Conservation (phyloP, 1,140 invertebrate species). For the Drosophila tristis region DNA sequence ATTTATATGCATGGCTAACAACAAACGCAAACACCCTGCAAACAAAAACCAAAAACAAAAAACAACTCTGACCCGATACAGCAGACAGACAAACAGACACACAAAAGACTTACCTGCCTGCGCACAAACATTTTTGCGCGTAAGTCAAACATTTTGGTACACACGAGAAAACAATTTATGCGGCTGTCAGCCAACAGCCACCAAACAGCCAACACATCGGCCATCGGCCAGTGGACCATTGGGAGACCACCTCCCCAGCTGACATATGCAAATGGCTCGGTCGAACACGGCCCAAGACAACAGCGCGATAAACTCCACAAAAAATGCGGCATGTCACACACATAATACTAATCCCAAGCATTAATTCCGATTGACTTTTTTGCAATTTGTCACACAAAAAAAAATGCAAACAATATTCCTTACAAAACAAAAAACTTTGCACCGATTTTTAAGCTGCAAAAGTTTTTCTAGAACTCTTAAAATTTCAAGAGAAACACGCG, state of each 20-base stretch:
- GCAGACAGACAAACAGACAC: conserved; percentile 24
- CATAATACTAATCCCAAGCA: conserved; percentile 25
- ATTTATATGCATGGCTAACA: conserved; percentile 61
- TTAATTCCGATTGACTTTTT: conserved; percentile 28
- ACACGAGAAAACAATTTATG: conserved; percentile 80
- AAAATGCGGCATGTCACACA: conserved; percentile 8
- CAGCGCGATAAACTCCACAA: conserved; percentile 45
- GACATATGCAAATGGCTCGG: conserved; percentile 68
- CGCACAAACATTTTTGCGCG: conserved; percentile 66
- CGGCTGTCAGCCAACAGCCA: conserved; percentile 55
- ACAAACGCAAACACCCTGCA: conserved; percentile 23
- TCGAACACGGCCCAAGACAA: conserved; percentile 27
- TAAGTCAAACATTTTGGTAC: conserved; percentile 80
- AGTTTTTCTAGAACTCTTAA: too few species aligned
- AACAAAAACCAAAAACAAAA: not conserved
- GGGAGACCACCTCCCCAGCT: conserved; percentile 57
- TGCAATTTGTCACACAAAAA: conserved; percentile 32
- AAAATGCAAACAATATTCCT: too few species aligned
- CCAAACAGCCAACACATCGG: conserved; percentile 25
- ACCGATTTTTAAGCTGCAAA: not conserved
- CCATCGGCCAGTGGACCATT: conserved; percentile 3
- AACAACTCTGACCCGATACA: conserved; percentile 23
- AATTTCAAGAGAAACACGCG: too few species aligned
- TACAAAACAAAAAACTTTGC: too few species aligned
- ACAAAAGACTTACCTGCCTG: conserved; percentile 61